Conservation (phyloP, 2,888 invertebrate species). For the Eupithecia centaureata region DNA sequence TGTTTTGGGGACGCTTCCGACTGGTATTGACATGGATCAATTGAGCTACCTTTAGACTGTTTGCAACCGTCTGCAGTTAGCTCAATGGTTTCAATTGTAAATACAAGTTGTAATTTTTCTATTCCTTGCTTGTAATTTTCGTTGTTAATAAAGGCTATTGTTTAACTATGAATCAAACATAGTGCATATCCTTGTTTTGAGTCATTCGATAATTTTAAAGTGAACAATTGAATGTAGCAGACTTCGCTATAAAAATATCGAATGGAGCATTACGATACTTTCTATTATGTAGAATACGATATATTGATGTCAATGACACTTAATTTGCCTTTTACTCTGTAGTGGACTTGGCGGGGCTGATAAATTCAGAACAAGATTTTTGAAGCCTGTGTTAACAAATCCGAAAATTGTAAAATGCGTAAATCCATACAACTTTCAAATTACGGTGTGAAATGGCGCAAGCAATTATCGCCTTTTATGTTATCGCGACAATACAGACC, state of each 20-base stretch:
- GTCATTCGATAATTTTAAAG: too few species aligned
- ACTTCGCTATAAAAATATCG: slow-evolving; percentile 6
- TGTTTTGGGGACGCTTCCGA: too few species aligned
- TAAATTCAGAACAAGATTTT: neutral
- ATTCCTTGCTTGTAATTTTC: too few species aligned
- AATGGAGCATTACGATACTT: neutral
- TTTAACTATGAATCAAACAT: too few species aligned
- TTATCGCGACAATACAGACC: slow-evolving; percentile 19
- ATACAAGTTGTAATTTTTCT: too few species aligned
- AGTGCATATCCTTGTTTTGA: too few species aligned
- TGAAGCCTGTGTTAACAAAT: slow-evolving; percentile 16
- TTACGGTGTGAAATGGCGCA: slow-evolving; percentile 29
- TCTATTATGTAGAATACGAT: slow-evolving; percentile 11
- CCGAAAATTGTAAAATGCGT: slow-evolving; percentile 6
- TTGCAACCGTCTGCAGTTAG: too few species aligned
- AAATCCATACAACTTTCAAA: slow-evolving; percentile 32
- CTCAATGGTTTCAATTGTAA: too few species aligned
- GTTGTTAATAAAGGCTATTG: too few species aligned
- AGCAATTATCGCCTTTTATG: slow-evolving; percentile 41
- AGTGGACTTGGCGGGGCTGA: neutral
- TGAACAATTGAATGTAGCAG: too few species aligned
- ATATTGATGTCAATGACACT: slow-evolving; percentile 31
- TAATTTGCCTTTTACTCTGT: slow-evolving; percentile 2
- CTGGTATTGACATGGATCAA: too few species aligned
- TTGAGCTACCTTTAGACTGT: too few species aligned